Conservation (phyloP, 2,113 vertebrate genomes). For the Trichechus manatus region DNA sequence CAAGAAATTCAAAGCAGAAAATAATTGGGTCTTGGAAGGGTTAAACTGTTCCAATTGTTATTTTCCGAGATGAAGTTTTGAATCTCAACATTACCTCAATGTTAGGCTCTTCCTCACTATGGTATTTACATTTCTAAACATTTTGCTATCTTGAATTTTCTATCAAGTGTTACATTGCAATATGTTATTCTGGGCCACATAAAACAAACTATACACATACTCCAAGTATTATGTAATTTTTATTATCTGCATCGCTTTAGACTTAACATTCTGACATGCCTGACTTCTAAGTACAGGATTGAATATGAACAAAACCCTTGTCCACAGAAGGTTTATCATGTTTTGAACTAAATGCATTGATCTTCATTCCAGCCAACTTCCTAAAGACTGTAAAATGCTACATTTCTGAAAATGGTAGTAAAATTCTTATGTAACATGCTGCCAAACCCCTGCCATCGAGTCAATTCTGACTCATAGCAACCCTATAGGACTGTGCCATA, state of each 20-base stretch:
- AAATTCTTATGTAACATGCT: background rate
- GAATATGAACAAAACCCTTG: background rate
- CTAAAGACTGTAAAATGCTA: background rate
- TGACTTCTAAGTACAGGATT: background rate
- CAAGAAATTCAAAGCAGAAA: too few species aligned
- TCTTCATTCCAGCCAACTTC: background rate
- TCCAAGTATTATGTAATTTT: background rate
- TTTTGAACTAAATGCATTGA: background rate
- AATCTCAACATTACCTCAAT: background rate
- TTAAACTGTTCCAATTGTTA: background rate
- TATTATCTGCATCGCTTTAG: background rate
- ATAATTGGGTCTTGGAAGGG: too few species aligned
- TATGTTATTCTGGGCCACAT: background rate
- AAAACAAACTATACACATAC: background rate
- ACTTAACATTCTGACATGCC: background rate
- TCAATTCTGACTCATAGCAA: background rate
- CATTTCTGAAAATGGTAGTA: background rate
- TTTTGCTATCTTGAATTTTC: constrained; percentile 15
- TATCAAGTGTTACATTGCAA: background rate
- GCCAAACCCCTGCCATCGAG: background rate
- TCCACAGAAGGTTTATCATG: background rate
- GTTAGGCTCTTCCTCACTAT: background rate
- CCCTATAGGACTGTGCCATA: background rate
- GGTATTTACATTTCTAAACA: background rate
- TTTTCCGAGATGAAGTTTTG: background rate